Conservation (phyloP, 2,888 invertebrate species). For the Rhimphoctona megacephalus region DNA sequence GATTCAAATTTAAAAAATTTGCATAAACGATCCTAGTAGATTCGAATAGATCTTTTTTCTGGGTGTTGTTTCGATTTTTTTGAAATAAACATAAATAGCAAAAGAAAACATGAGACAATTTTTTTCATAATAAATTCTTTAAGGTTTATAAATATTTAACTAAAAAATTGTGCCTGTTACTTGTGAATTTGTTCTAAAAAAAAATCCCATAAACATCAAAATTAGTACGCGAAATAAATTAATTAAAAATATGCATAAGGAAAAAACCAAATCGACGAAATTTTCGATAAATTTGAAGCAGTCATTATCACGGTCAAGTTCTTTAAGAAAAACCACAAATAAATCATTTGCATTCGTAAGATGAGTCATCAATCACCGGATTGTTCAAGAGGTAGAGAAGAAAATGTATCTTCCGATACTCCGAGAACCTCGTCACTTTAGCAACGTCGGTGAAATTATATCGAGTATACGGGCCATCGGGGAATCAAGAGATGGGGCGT, state of each 20-base stretch:
- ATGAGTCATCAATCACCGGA: not conserved
- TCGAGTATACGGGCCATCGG: conserved; percentile 12
- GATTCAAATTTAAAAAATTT: too few relatives aligned
- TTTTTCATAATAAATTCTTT: not conserved
- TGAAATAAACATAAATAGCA: too few relatives aligned
- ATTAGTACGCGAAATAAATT: not conserved
- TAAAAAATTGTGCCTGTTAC: not conserved
- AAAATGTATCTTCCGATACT: conserved; percentile 1
- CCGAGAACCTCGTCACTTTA: not conserved
- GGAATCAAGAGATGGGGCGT: conserved; percentile 8
- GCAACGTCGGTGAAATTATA: conserved; percentile 8
- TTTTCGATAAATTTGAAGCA: not conserved
- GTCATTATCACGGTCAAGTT: not conserved
- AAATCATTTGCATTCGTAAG: not conserved
- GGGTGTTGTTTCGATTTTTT: too few relatives aligned
- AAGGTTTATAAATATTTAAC: not conserved
- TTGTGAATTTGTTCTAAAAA: not conserved
- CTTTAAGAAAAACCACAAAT: not conserved
- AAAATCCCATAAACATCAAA: not conserved
- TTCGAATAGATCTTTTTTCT: too few relatives aligned
- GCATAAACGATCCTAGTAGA: too few relatives aligned
- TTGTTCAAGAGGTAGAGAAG: conserved; percentile 5
- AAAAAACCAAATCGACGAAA: not conserved
- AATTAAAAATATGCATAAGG: not conserved
- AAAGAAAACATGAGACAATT: too few relatives aligned